Evolutionary conservation across 2,888 invertebrate species (phyloP), one percentile per base, ranked within the genome.

Genomic region (Petrolisthes manimaculis): DNA sequence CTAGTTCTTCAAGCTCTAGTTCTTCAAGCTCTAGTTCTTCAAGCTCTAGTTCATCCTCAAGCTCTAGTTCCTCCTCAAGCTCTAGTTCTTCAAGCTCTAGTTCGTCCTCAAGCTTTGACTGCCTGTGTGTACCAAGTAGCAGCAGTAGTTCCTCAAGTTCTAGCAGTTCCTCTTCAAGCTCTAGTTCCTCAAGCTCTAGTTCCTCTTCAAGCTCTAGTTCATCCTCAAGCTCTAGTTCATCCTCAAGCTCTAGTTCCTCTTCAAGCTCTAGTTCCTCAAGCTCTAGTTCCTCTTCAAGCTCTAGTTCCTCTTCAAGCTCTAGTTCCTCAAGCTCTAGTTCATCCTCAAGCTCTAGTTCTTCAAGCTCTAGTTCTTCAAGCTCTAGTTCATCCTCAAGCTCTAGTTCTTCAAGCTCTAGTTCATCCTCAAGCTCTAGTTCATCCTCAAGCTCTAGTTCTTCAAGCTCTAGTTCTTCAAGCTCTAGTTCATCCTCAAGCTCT

Each of bases 61-160:
- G 37, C 37, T 37, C 37, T 37, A 82, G 83, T 53, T 83, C 83
- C 0, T 24, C 61, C 37, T 82, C 82, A 21, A 80, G 80, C n/a
- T 82, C 82, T 0, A 82, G 82, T 67, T 6, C 37, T 54, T 80
- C 80, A n/a, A 61, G 67, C 2, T 82, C 82, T 4, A 83, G 83
- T n/a, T 71, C 71, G 5, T 83, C 82, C 5, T 77, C 77, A 77
- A 77, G 78, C 37, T 37, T 2, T n/a, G n/a, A n/a, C n/a, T n/a
- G n/a, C n/a, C n/a, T n/a, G n/a, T n/a, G n/a, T n/a, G n/a, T n/a
- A n/a, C n/a, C n/a, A n/a, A n/a, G n/a, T n/a, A n/a, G n/a, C n/a
- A n/a, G n/a, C n/a, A n/a, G n/a, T 61, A 61, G 61, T 61, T 61
- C 61, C 9, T 61, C 71, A 71, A 83, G 83, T 71, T 83, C 83